These are phyloP conservation scores for Aradophagus sp. DNA, from an alignment of 1,140 invertebrate species.

Conservation along the genomic window DNA sequence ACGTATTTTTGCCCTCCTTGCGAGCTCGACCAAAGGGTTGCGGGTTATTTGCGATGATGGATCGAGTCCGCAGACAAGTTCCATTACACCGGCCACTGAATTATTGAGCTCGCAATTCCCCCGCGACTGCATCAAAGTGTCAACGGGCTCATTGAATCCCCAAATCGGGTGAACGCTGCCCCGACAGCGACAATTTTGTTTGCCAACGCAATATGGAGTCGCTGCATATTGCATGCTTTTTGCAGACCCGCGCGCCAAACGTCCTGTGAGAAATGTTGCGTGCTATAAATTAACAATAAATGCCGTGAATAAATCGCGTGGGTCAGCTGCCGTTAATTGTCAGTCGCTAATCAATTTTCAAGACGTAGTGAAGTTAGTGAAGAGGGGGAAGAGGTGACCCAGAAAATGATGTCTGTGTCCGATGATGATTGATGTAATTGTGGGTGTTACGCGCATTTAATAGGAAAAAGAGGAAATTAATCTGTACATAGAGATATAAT, in stretches of 20 bases:
- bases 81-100: constrained; percentile 71
- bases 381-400: no score
- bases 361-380: no score
- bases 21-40: constrained; percentile 67
- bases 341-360: no score
- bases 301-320: no score
- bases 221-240: constrained; percentile 1
- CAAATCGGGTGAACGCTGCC: constrained; percentile 66
- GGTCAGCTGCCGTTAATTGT: no score
- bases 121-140: constrained; percentile 66
- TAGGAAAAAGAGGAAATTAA: no score
- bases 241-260: not conserved
- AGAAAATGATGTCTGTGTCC: no score
- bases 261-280: no score
- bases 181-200: constrained; percentile 32
- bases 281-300: no score
- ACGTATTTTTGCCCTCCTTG: constrained; percentile 62
- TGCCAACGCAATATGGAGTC: not conserved
- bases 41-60: constrained; percentile 73
- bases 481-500: no score
- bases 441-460: no score
- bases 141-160: constrained; percentile 70
- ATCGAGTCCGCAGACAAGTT: constrained; percentile 71
- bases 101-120: constrained; percentile 73
- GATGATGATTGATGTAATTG: no score